phyloP scores from a whole-genome alignment of 2,113 vertebrate species.

The Engystomops pustulosus region DNA sequence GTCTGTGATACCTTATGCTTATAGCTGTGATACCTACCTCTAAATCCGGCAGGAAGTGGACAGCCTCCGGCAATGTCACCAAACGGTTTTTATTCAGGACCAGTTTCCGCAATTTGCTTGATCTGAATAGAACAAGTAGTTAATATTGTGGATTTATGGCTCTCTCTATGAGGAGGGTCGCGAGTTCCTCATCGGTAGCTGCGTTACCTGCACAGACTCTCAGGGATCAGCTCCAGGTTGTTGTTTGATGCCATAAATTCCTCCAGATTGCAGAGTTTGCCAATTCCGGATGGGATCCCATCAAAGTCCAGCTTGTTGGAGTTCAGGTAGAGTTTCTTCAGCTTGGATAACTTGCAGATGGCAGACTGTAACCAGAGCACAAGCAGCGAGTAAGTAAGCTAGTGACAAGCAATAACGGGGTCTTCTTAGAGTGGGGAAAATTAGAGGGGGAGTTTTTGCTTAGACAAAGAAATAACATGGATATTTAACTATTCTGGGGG shows the following conservation, averaged over 20 bases:
- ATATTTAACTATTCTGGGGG: no score
- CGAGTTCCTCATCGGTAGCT: not conserved
- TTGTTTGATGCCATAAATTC: conserved; percentile 98
- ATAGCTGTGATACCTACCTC: conserved; percentile 80
- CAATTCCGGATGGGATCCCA: conserved; percentile 91
- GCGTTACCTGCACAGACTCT: conserved; percentile 92
- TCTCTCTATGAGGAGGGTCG: no score
- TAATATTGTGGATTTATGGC: no score
- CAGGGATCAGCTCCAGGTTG: conserved; percentile 94
- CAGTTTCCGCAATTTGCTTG: conserved; percentile 90
- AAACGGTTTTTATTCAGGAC: conserved; percentile 96
- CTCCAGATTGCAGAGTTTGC: conserved; percentile 87
- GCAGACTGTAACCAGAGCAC: conserved; percentile 79
- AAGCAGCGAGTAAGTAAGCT: not conserved
- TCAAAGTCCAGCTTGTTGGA: conserved; percentile 98
- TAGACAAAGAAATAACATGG: no score
- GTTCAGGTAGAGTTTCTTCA: conserved; percentile 96
- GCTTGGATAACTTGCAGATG: conserved; percentile 92
- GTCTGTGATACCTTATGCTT: no score
- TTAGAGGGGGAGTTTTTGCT: no score
- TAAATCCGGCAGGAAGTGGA: conserved; percentile 90
- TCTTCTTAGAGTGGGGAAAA: no score
- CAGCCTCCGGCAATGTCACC: conserved; percentile 91
- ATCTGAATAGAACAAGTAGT: conserved; percentile 71
- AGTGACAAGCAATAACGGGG: no score